Percentiles rank a stretch among this genome's conserved stretches.
These are phyloP conservation scores for Trichonephila clavipes DNA, from an alignment of 1,140 invertebrate genomes.

Conservation along the genomic window DNA sequence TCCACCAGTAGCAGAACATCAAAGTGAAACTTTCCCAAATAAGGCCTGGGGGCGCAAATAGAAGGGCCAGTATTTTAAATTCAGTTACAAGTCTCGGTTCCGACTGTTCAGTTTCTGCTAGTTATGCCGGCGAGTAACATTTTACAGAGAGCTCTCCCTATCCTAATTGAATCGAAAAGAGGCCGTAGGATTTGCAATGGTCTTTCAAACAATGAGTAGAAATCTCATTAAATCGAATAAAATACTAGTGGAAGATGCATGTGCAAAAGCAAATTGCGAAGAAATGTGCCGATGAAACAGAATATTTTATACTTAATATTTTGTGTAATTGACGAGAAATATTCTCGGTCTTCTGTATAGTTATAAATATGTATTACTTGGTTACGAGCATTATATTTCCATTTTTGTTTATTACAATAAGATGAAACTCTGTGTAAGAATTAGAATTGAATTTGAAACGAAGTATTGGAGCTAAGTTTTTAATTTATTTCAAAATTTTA, in stretches of 20 bases:
- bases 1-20: conserved; percentile 15
- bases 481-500: too few relatives aligned
- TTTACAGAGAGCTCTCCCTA: not conserved
- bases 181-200: not conserved
- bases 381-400: too few relatives aligned
- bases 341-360: too few relatives aligned
- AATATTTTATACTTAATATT: not conserved
- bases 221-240: conserved; percentile 14
- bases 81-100: not conserved
- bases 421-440: too few relatives aligned
- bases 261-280: not conserved
- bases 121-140: not conserved
- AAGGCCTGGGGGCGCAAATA: conserved; percentile 2
- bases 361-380: too few relatives aligned
- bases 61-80: conserved; percentile 2
- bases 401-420: too few relatives aligned
- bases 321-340: not conserved
- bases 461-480: too few relatives aligned
- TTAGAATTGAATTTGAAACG: too few relatives aligned
- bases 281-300: not conserved
- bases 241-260: not conserved
- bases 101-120: not conserved
- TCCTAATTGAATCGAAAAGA: conserved; percentile 21
- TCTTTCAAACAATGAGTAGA: not conserved
- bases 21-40: conserved; percentile 31